Evolutionary conservation across 2,797 vertebrate species (phyloP).

Genomic region (Echeneis naucrates): DNA sequence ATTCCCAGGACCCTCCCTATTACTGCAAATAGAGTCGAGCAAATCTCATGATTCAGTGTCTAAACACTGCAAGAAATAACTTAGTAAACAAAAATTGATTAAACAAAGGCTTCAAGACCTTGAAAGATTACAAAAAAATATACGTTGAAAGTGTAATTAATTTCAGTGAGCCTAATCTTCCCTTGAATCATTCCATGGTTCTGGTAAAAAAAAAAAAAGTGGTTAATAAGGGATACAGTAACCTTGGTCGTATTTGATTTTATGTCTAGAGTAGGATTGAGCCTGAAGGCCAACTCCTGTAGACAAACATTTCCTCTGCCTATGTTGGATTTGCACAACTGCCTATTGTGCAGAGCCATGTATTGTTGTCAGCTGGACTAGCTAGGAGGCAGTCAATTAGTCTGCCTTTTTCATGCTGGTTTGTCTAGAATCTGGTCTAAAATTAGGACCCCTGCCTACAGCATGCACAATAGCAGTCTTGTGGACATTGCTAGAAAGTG

Average conservation of each 20-base stretch:
- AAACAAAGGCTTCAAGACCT: not conserved
- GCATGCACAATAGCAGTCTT: conserved; percentile 52
- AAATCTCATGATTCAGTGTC: conserved; percentile 20
- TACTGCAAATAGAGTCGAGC: conserved; percentile 4
- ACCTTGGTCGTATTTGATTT: conserved; percentile 16
- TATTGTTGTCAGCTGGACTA: conserved; percentile 41
- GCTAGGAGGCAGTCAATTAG: conserved; percentile 58
- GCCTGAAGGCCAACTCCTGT: conserved; percentile 11
- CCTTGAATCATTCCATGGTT: not conserved
- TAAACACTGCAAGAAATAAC: conserved; percentile 6
- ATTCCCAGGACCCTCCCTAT: conserved; percentile 62
- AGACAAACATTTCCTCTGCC: conserved; percentile 38
- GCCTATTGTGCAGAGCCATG: conserved; percentile 39
- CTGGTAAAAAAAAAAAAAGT: conserved; percentile 10
- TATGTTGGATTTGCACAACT: conserved; percentile 38
- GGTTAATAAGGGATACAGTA: conserved; percentile 16
- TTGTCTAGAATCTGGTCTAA: conserved; percentile 68
- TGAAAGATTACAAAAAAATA: conserved; percentile 1
- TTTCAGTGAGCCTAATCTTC: not conserved
- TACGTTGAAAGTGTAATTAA: not conserved
- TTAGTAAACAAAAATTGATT: not conserved
- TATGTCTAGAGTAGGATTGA: conserved; percentile 14
- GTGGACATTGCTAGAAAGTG: conserved; percentile 50
- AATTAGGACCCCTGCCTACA: conserved; percentile 68
- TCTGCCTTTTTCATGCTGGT: conserved; percentile 46